Conservation (phyloP, 53 echinoderm and acorn worm species). For the Astropecten irregularis region DNA sequence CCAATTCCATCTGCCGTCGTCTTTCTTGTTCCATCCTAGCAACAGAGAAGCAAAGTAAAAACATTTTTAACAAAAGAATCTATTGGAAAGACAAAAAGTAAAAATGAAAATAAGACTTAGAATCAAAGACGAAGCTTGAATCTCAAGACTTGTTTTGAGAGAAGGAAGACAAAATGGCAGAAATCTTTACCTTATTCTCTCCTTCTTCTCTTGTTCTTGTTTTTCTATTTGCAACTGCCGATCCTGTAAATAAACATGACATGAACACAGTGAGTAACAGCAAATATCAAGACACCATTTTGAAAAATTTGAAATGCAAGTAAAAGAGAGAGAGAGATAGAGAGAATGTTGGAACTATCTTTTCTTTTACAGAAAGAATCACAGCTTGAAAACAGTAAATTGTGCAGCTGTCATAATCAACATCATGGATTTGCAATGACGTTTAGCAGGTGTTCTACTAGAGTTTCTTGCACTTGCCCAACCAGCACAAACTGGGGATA, state of each 20-base stretch:
- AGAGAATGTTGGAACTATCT: no score
- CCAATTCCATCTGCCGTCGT: constrained; percentile 89
- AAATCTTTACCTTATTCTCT: constrained; percentile 67
- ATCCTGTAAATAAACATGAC: constrained; percentile 60
- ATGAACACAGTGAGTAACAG: no score
- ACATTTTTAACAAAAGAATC: not conserved
- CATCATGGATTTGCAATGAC: no score
- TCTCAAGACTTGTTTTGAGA: no score
- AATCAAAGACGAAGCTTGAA: no score
- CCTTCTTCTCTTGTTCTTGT: constrained; percentile 88
- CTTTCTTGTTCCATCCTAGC: constrained; percentile 91
- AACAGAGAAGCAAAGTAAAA: not conserved
- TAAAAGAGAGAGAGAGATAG: not conserved
- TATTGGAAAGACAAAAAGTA: not conserved
- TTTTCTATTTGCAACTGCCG: constrained; percentile 77
- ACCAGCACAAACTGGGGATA: no score
- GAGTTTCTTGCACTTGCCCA: no score
- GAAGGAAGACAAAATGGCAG: no score
- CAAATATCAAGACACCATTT: not conserved
- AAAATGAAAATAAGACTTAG: not conserved
- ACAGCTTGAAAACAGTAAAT: no score
- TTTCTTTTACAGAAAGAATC: no score
- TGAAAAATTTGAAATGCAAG: not conserved
- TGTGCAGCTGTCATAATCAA: no score
- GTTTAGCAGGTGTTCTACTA: no score